Evolutionary conservation across 2,797 vertebrate species (phyloP).

Genomic region (Anabas testudineus): DNA sequence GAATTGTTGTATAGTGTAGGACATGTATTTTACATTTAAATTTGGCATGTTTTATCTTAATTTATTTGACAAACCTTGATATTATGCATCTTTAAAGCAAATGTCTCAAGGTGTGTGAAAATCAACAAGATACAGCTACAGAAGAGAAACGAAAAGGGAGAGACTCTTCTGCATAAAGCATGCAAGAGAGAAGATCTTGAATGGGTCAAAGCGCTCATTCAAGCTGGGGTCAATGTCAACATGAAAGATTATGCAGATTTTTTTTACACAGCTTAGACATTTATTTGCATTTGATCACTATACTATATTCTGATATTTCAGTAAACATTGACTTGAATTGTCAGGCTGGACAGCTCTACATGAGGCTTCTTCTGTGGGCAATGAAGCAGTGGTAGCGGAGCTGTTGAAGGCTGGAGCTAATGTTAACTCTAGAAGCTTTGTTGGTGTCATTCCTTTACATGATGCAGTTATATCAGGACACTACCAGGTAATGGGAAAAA

Average conservation of each 20-base stretch:
- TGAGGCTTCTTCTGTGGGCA: constrained; percentile 81
- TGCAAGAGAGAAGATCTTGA: constrained; percentile 82
- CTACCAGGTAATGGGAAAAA: constrained; percentile 84
- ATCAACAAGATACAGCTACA: constrained; percentile 19
- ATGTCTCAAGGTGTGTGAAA: constrained; percentile 1
- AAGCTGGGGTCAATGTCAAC: constrained; percentile 86
- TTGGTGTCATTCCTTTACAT: constrained; percentile 86
- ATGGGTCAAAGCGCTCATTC: constrained; percentile 81
- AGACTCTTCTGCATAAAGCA: constrained; percentile 85
- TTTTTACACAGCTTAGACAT: constrained; percentile 27
- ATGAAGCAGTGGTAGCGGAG: constrained; percentile 80
- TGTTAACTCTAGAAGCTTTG: constrained; percentile 78
- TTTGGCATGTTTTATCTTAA: constrained; percentile 2
- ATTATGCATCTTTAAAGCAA: constrained; percentile 24
- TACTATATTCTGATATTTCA: not conserved
- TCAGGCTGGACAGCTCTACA: constrained; percentile 92
- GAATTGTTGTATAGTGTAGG: not conserved
- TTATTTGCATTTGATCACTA: not conserved
- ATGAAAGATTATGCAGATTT: constrained; percentile 88
- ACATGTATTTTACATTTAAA: not conserved
- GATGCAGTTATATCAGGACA: constrained; percentile 81
- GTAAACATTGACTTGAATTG: constrained; percentile 20
- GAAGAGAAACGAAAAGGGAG: constrained; percentile 79
- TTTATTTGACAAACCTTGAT: constrained; percentile 5
- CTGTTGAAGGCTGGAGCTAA: constrained; percentile 87